Base-by-base conservation (phyloP, 2,888 invertebrate genomes). In the Strigamia transsilvanica region DNA sequence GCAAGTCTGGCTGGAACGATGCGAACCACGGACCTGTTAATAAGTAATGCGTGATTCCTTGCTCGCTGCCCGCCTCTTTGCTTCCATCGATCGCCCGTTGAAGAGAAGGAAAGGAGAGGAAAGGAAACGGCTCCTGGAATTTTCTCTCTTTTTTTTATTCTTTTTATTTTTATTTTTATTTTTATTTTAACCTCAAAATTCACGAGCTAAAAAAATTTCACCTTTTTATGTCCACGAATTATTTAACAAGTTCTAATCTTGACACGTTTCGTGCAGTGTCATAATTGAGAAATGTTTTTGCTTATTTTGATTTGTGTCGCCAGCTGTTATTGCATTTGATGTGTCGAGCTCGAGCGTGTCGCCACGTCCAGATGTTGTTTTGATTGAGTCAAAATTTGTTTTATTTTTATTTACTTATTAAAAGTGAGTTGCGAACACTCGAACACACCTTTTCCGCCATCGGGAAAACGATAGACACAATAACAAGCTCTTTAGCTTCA, bases 1-100 rank as follows among this genome's bases (percentile, higher is more conserved):
- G 61, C 61, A 61, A 61, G 61, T 61, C 61, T 61, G 61, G 61
- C 61, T 61, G 61, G 61, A 61, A 61, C 61, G 61, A 61, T 61
- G 61, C 61, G 61, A 61, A 61, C 61, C 61, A 61, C 61, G 61
- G 61, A 61, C 61, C 61, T 61, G 61, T 61, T 61, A 61, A 61
- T 61, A 61, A 61, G 61, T 61, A 61, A 61, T 61, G 61, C 61
- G 61, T 61, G 61, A 61, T 61, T 61, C 61, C 61, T 61, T 61
- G 61, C 61, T 61, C 61, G 61, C 61, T 61, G 61, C 61, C 61
- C 61, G 61, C 61, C 61, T 61, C 61, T 61, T 61, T 61, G 61
- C 61, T 61, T 61, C 61, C 21, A 61, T 61, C 61, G 61, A 61
- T 61, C 61, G 61, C 18, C 61, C 61, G 18, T 21, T 61, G 61